Conservation (phyloP, 1,140 invertebrate species). For the Aleiodes sp. region DNA sequence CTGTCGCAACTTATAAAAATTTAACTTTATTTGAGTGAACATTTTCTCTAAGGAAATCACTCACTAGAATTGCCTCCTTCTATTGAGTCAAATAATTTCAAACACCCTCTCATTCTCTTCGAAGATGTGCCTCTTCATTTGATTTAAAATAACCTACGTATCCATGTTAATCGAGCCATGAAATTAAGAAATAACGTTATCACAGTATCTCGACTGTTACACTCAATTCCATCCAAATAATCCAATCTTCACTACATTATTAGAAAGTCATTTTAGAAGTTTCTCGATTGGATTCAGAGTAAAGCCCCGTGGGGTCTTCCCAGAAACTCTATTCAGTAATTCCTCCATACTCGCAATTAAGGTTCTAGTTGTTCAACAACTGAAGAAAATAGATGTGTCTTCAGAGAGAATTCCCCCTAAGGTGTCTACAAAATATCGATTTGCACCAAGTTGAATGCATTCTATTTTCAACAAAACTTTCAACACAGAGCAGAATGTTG, state of each 20-base stretch:
- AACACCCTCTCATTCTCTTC: neutral
- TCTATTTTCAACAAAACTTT: conserved; percentile 19
- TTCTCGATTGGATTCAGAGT: conserved; percentile 33
- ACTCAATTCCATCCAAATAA: conserved; percentile 7
- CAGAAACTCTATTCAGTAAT: neutral
- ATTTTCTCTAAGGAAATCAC: too few relatives aligned
- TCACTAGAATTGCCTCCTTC: too few relatives aligned
- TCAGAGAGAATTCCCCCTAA: neutral
- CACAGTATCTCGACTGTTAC: neutral
- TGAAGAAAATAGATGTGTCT: conserved; percentile 23
- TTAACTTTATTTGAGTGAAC: too few relatives aligned
- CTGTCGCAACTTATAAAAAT: too few relatives aligned
- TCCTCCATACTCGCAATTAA: conserved; percentile 34
- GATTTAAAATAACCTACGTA: neutral
- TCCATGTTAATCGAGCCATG: neutral
- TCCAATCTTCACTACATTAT: conserved; percentile 6
- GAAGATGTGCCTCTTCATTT: neutral
- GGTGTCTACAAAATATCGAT: conserved; percentile 6
- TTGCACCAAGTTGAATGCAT: conserved; percentile 15
- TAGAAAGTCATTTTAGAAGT: conserved; percentile 33
- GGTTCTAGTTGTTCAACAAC: conserved; percentile 19
- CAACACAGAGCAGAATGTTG: neutral
- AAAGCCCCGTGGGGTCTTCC: conserved; percentile 17
- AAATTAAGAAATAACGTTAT: conserved; percentile 10
- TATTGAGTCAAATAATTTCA: too few relatives aligned